Evolutionary conservation across 2,888 invertebrate species (phyloP), one percentile per base, ranked within the genome.

Genomic region (Coenonympha glycerion): DNA sequence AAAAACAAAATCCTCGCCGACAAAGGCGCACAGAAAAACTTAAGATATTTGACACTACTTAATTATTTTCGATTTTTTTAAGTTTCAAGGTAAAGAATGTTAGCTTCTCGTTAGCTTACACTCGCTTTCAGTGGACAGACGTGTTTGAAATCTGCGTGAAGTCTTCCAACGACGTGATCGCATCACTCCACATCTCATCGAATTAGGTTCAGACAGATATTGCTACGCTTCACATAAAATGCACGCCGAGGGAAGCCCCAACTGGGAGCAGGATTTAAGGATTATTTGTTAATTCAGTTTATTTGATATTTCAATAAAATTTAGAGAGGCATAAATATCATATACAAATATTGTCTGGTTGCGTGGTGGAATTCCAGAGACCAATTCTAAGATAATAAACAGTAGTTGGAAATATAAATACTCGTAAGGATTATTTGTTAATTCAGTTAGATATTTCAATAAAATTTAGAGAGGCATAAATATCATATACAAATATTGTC

Each of bases 131-230:
- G n/a, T 45, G 45, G 21, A 30, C 18, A 9, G n/a, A 4, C 18
- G 37, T 4, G 65, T 34, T 68, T 37, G 57, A 46, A 42, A 34
- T 49, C 45, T 55, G 57, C 63, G 58, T 47, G 59, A n/a, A 65
- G 56, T 61, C 69, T 64, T 77, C 73, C 74, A 68, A 63, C 60
- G 65, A 59, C 71, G 70, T 75, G 72, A 71, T 64, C 62, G 61
- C 59, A 59, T 72, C 62, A 71, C 65, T 68, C 71, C 71, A 69
- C 77, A 75, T 78, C 79, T 79, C 73, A 79, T 77, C 69, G 80
- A 73, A 76, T 81, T 79, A 79, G 78, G 77, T 77, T 79, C 77
- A 80, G 82, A 81, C 83, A 82, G 81, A 82, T 84, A 82, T 81
- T 72, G 68, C 73, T 63, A 65, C 67, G 68, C 61, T 70, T 76